phyloP scores from a whole-genome alignment of 2,888 invertebrate species.

The Eustalomyia histrio region DNA sequence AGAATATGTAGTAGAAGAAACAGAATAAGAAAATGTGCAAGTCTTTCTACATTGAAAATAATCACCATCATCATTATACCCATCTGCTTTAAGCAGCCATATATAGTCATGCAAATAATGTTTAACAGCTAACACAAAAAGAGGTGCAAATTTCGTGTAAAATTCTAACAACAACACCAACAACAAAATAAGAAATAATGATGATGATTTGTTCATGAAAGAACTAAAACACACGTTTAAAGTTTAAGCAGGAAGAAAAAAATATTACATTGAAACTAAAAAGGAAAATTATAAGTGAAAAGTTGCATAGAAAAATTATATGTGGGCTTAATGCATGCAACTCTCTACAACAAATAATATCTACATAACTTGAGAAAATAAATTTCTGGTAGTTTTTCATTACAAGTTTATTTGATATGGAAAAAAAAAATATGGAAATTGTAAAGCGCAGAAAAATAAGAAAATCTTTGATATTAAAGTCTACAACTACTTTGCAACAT shows the following conservation, averaged over 20 bases:
- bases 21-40: background rate
- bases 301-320: slow-evolving; percentile 60
- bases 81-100: slow-evolving; percentile 4
- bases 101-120: slow-evolving; percentile 55
- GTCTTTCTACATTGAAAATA: slow-evolving; percentile 44
- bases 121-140: slow-evolving; percentile 39
- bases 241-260: slow-evolving; percentile 53
- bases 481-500: too few species aligned
- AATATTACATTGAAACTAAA: slow-evolving; percentile 26
- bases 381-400: slow-evolving; percentile 63
- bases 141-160: slow-evolving; percentile 62
- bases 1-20: slow-evolving; percentile 12
- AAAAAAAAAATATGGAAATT: slow-evolving; percentile 48
- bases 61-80: slow-evolving; percentile 20
- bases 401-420: slow-evolving; percentile 57
- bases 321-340: slow-evolving; percentile 59
- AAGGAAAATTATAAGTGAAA: slow-evolving; percentile 64
- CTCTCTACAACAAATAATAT: background rate
- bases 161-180: slow-evolving; percentile 39
- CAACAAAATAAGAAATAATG: slow-evolving; percentile 55
- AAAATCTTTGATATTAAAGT: slow-evolving; percentile 2
- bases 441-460: slow-evolving; percentile 21
- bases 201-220: slow-evolving; percentile 66
- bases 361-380: slow-evolving; percentile 50
- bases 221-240: slow-evolving; percentile 63